phyloP scores from a whole-genome alignment of 2,888 invertebrate genomes.

The Noctua janthina region DNA sequence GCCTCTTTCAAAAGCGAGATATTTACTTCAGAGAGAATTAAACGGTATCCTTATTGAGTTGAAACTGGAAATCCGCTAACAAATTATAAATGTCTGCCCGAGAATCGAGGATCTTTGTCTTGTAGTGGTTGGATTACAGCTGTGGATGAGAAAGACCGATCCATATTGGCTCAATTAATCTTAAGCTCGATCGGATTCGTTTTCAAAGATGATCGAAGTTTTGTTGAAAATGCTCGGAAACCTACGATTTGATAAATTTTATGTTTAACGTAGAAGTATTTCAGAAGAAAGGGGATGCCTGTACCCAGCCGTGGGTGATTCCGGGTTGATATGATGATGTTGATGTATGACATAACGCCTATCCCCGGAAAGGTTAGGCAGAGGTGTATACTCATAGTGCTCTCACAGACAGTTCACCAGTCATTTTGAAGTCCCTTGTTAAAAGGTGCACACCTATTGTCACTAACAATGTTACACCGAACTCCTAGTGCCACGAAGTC shows the following conservation, averaged over 20 bases:
- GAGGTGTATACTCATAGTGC: not conserved
- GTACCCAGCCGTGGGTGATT: not conserved
- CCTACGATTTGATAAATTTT: not conserved
- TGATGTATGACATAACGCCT: not conserved
- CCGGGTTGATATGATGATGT: not conserved
- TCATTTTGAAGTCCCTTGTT: not conserved
- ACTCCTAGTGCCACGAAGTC: not conserved
- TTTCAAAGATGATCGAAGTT: conserved; percentile 8
- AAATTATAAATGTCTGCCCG: conserved; percentile 23
- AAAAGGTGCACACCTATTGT: not conserved
- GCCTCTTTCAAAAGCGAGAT: conserved; percentile 27
- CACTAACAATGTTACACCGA: not conserved
- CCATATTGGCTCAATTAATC: conserved; percentile 8
- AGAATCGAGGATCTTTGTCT: not conserved
- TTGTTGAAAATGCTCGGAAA: not conserved
- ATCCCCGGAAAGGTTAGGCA: not conserved
- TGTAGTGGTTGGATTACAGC: not conserved
- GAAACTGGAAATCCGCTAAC: conserved; percentile 21
- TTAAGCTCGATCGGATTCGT: conserved; percentile 15
- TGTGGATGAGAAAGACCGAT: conserved; percentile 7
- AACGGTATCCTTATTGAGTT: conserved; percentile 21
- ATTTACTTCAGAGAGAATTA: conserved; percentile 54
- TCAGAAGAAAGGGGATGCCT: not conserved
- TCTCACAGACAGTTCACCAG: not conserved
- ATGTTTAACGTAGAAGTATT: not conserved